phyloP scores from a whole-genome alignment of 2,888 invertebrate species.

The Gonocerus acuteangulatus region DNA sequence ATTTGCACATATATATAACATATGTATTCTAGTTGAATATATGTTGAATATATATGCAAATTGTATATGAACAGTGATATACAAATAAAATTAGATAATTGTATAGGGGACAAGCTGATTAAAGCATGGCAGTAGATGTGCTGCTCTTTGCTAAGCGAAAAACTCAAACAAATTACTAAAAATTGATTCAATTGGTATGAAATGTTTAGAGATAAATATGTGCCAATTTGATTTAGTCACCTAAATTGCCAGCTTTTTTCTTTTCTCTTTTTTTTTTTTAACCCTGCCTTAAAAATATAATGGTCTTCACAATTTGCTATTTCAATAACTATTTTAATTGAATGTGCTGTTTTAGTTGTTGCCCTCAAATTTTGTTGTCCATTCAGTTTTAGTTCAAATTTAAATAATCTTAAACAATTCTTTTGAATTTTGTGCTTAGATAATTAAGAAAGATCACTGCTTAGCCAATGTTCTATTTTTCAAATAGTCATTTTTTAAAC shows the following conservation, averaged over 20 bases:
- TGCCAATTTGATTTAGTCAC: slow-evolving; percentile 22
- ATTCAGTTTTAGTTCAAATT: no score
- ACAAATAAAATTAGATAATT: slow-evolving; percentile 4
- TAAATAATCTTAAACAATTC: no score
- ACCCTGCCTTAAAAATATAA: slow-evolving; percentile 7
- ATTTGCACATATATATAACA: background rate
- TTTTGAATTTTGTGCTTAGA: no score
- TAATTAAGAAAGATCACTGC: background rate
- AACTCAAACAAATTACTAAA: background rate
- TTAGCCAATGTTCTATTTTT: slow-evolving; percentile 25
- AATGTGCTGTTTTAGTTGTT: no score
- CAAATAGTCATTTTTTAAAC: slow-evolving; percentile 15
- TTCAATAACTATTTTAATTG: no score
- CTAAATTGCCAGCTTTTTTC: background rate
- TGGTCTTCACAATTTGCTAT: no score
- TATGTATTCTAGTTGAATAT: background rate
- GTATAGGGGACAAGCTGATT: slow-evolving; percentile 12
- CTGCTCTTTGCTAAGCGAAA: slow-evolving; percentile 10
- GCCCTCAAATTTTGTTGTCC: no score
- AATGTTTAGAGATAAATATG: background rate
- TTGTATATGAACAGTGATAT: background rate
- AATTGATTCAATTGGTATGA: no score
- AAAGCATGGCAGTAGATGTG: slow-evolving; percentile 21
- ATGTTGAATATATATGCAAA: background rate
- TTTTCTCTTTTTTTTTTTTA: background rate